phyloP scores from a whole-genome alignment of 2,113 vertebrate genomes.

The Pseudorasbora parva region DNA sequence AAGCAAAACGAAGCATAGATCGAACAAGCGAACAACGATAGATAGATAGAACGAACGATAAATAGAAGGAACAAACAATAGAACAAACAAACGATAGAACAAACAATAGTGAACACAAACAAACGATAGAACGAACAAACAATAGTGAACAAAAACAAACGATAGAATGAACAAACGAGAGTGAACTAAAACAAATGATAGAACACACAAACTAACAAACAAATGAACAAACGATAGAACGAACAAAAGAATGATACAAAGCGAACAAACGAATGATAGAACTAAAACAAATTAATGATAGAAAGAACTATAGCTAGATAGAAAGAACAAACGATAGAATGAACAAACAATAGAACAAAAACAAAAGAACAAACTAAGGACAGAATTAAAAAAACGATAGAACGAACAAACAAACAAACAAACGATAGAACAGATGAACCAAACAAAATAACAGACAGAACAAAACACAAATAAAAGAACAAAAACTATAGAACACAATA shows the following conservation, averaged over 20 bases:
- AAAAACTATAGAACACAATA: too few species aligned
- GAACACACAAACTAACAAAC: too few species aligned
- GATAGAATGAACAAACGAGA: too few species aligned
- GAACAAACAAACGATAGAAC: not conserved
- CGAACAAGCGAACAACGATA: not conserved
- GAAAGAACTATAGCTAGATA: too few species aligned
- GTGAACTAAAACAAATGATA: too few species aligned
- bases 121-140: not conserved
- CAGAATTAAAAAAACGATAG: not conserved
- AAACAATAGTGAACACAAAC: not conserved
- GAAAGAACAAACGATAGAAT: not conserved
- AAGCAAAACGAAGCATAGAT: not conserved
- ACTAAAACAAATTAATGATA: too few species aligned
- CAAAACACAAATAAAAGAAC: too few species aligned
- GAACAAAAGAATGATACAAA: not conserved
- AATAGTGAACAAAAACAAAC: not conserved
- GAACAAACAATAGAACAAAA: too few species aligned
- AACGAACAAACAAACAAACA: too few species aligned
- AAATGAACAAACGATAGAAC: not conserved
- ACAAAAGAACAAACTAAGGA: not conserved
- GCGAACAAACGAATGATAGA: too few species aligned
- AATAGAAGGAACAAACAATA: not conserved
- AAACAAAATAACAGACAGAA: too few species aligned
- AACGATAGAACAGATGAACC: too few species aligned
- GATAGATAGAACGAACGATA: not conserved